Conservation (phyloP, 53 echinoderm and acorn worm genomes). For the Mesocentrotus franciscanus region DNA sequence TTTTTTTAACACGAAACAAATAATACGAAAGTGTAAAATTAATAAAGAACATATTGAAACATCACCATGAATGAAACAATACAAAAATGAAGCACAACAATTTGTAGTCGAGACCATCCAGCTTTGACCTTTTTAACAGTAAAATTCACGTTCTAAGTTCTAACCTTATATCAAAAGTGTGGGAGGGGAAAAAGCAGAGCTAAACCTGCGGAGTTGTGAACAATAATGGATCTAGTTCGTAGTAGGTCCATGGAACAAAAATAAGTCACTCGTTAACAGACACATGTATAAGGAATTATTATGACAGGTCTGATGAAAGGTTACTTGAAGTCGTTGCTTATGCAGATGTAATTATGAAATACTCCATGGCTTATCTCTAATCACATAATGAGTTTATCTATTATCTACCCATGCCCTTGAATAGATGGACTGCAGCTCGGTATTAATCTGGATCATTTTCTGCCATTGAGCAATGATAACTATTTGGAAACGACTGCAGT, state of each 20-base stretch:
- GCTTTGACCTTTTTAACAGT: too few relatives aligned
- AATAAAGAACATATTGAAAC: not conserved
- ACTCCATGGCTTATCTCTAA: not conserved
- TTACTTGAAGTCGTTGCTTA: not conserved
- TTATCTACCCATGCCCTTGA: not conserved
- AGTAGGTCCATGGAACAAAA: not conserved
- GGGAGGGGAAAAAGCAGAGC: too few relatives aligned
- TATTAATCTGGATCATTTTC: not conserved
- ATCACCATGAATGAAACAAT: not conserved
- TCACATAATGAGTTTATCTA: not conserved
- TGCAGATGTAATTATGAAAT: not conserved
- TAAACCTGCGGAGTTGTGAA: too few relatives aligned
- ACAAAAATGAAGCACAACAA: not conserved
- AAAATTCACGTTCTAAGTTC: too few relatives aligned
- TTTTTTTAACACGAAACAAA: too few relatives aligned
- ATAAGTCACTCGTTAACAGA: too few relatives aligned
- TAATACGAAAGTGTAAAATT: too few relatives aligned
- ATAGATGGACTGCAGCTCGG: not conserved
- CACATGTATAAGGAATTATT: too few relatives aligned
- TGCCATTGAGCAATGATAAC: not conserved
- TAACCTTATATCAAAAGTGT: too few relatives aligned
- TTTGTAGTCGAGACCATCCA: not conserved
- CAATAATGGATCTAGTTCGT: not conserved
- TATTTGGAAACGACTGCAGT: not conserved
- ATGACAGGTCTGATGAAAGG: not conserved